Percentiles rank a stretch among this genome's conserved stretches.
Evolutionary conservation across 2,113 vertebrate species (phyloP).

Genomic region (Hystrix brachyura): DNA sequence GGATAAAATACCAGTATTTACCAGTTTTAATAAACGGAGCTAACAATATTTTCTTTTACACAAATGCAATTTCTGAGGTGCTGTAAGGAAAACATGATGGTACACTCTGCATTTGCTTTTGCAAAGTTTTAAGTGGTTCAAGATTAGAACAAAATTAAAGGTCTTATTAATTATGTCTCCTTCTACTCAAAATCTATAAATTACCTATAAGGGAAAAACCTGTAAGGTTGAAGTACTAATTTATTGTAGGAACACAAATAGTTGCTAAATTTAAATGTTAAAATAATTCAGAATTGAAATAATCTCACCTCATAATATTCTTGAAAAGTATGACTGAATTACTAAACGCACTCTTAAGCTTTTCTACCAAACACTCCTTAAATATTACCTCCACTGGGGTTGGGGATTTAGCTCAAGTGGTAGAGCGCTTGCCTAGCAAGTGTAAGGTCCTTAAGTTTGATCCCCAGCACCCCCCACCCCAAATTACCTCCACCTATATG

Average conservation of each 20-base stretch:
- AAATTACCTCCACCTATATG: not conserved
- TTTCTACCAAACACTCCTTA: not conserved
- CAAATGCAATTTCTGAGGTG: not conserved
- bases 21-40: not conserved
- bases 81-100: not conserved
- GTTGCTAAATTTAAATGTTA: constrained; percentile 5
- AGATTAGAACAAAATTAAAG: constrained; percentile 4
- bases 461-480: too few relatives aligned
- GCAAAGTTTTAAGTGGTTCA: constrained; percentile 40
- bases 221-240: not conserved
- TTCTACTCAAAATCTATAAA: not conserved
- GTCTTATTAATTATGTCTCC: not conserved
- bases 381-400: not conserved
- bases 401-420: too few relatives aligned
- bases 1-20: constrained; percentile 32
- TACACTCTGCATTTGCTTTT: not conserved
- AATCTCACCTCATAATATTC: not conserved
- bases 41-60: not conserved
- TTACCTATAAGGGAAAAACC: constrained; percentile 10
- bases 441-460: too few relatives aligned
- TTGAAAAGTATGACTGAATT: not conserved
- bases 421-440: too few relatives aligned
- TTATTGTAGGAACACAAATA: constrained; percentile 1
- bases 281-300: not conserved
- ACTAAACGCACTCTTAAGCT: not conserved